Base-by-base conservation (phyloP, 2,113 vertebrate species). In the Ardeotis arabs region DNA sequence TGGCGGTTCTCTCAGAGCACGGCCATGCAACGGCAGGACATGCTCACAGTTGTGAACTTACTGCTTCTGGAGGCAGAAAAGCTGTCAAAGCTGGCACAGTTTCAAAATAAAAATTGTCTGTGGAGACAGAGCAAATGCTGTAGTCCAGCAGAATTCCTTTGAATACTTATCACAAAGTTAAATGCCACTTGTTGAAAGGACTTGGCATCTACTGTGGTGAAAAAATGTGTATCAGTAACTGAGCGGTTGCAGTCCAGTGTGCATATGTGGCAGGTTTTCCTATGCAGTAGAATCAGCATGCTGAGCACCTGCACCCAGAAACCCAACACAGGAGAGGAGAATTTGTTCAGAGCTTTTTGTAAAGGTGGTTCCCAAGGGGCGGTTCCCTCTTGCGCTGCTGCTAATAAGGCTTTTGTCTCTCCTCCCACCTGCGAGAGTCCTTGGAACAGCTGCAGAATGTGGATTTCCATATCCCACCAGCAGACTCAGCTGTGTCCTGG, bases 231-330 rank as follows among this genome's bases (percentile, higher is more conserved):
- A 4, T 50, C 31, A 19, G 37, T 50, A 25, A 6, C 33, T 33
- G 72, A 52, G 66, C 47, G 22, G n/a, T 19, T 13, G 4, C 14
- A 1, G 16, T 25, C 22, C 28, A 2, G 19, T 6, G 50, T 0
- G 1, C 0, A 3, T 39, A 21, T 7, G 56, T 13, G 16, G 69
- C 75, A 8, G 44, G 28, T 35, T 7, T 68, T 50, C 31, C 3
- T 39, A 1, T 2, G 7, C 0, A 7, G 68, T 6, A 41, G 45
- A n/a, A 24, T 66, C 28, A 4, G 2, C 0, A 0, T 12, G 9
- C 68, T 21, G 28, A 56, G 56, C 21, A 14, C 27, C 69, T 52
- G 52, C 29, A n/a, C 35, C 24, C 6, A 2, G 62, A 72, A 83
- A 7, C 63, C 49, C 2, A 4, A 4, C 49, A 59, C 17, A 25